Evolutionary conservation across 2,888 invertebrate species (phyloP), one percentile per base, ranked within the genome.

Genomic region (Brenthis ino): DNA sequence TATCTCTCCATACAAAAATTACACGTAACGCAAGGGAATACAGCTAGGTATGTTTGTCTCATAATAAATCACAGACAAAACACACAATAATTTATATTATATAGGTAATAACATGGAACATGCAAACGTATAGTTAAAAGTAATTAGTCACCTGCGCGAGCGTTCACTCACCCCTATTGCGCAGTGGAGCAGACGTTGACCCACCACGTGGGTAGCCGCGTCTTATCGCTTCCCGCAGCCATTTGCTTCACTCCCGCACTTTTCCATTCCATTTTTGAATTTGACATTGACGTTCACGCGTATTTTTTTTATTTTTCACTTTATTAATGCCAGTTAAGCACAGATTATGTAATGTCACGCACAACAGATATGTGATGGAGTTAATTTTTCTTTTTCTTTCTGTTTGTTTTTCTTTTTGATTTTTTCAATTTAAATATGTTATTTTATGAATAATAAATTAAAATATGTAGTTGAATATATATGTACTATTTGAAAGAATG

Each of bases 101-200:
- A 28, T 28, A 28, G 3, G 6, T 56, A 56, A 14, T 56, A 57
- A 12, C 6, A 60, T 50, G 16, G 33, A 60, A 60, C 28, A 28
- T 60, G 33, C 24, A 14, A 43, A 48, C 50, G 24, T 54, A 57
- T 43, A 37, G 37, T 43, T 43, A n/a, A 16, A 77, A 80, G 77
- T 80, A 84, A 85, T 86, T 86, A 85, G 84, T 86, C 86, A 86
- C 86, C 86, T 86, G 86, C 81, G 76, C 76, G 74, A 67, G 65
- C 73, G 89, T 87, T 87, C 86, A 86, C 74, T 85, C 89, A 90
- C 86, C 90, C 82, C 83, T 75, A 74, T 70, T 78, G 84, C 86
- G 85, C 90, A 92, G 88, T 92, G 88, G 90, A 89, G 85, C 91
- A 92, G 87, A 48, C 91, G 84, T 89, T 91, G 91, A 91, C 88